Evolutionary conservation across 2,797 vertebrate genomes (phyloP).

Genomic region (Amblyopsis hoosieri): DNA sequence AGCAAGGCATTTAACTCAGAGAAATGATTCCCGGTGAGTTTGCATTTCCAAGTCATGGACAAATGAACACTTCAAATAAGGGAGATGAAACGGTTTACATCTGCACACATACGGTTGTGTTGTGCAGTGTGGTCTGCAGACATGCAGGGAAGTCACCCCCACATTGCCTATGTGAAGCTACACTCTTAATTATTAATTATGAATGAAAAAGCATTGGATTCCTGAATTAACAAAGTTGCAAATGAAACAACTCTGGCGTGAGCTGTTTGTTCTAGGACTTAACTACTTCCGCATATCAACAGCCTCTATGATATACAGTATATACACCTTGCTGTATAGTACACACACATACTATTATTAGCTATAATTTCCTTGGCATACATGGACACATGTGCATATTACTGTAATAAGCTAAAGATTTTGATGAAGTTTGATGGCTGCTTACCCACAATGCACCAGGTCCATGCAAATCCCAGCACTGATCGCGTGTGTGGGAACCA

Average conservation of each 20-base stretch:
- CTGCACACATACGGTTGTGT: conserved; percentile 9
- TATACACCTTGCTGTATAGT: too few relatives aligned
- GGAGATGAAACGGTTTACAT: neutral
- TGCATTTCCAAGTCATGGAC: too few relatives aligned
- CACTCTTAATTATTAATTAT: conserved; percentile 64
- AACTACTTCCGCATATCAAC: too few relatives aligned
- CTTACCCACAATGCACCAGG: conserved; percentile 17
- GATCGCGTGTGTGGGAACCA: conserved; percentile 22
- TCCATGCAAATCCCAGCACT: neutral
- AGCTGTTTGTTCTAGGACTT: neutral
- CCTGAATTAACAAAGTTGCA: conserved; percentile 63
- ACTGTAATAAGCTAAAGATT: too few relatives aligned
- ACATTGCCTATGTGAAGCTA: conserved; percentile 38
- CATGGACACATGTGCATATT: too few relatives aligned
- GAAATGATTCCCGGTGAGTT: neutral
- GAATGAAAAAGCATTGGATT: conserved; percentile 65
- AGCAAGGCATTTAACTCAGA: too few relatives aligned
- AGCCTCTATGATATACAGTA: too few relatives aligned
- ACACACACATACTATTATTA: conserved; percentile 19
- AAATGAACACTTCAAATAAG: too few relatives aligned
- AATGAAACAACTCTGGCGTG: conserved; percentile 33
- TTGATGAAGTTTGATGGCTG: neutral
- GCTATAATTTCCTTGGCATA: too few relatives aligned
- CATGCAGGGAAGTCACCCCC: conserved; percentile 39
- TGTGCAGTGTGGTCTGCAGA: conserved; percentile 16